A percentile compares a stretch with the other conserved stretches of the same genome.
phyloP scores from a whole-genome alignment of 30 jellyfish, hydroid and myxozoan genomes.

The Clytia hemisphaerica region DNA sequence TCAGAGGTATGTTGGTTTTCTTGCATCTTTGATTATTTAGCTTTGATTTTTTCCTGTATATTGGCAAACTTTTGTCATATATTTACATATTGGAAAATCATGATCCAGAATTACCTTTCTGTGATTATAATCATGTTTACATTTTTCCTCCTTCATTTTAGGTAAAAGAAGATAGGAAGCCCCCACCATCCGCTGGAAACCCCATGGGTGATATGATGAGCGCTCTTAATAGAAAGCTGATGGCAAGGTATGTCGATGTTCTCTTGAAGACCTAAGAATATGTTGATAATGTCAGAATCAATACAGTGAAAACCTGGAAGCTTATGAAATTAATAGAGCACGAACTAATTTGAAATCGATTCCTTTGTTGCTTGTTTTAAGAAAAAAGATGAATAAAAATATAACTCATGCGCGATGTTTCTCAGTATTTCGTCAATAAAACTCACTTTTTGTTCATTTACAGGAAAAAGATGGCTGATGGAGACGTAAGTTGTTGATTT shows the following conservation, averaged over 20 bases:
- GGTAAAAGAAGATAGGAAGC: conserved; percentile 36
- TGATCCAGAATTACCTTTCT: not conserved
- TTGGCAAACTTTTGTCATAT: no score
- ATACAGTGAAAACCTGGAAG: no score
- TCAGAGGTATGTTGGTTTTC: conserved; percentile 36
- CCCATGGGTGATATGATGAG: conserved; percentile 85
- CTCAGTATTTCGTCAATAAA: not conserved
- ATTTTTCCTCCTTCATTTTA: not conserved
- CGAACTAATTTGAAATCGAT: no score
- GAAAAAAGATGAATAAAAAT: no score
- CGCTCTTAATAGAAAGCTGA: conserved; percentile 41
- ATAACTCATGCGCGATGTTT: not conserved
- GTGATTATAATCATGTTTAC: not conserved
- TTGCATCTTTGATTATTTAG: not conserved
- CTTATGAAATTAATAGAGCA: no score
- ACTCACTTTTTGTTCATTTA: not conserved
- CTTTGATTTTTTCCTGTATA: no score
- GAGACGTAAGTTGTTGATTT: not conserved
- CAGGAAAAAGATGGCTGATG: conserved; percentile 13
- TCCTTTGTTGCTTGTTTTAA: no score
- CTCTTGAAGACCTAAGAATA: no score
- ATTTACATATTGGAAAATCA: no score
- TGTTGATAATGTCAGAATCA: no score
- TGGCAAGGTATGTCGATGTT: conserved; percentile 49
- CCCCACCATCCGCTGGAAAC: conserved; percentile 33